Evolutionary conservation across 2,797 vertebrate genomes (phyloP).

Genomic region (Parambassis ranga): DNA sequence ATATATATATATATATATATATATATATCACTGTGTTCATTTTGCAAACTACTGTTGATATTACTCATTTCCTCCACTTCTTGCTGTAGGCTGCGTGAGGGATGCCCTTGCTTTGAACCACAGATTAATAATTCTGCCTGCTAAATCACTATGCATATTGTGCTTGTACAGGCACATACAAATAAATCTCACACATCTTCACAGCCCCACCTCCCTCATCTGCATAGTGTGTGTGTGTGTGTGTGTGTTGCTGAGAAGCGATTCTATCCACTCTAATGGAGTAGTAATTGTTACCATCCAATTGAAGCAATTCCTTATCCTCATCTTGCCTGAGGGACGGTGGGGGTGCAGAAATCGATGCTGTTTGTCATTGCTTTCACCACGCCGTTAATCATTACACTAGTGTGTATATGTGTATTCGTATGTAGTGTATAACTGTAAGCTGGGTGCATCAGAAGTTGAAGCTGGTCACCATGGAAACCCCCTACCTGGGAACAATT

Average conservation of each 20-base stretch:
- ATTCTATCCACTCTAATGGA: constrained; percentile 33
- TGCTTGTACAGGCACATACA: background rate
- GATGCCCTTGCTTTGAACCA: constrained; percentile 5
- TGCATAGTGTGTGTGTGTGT: background rate
- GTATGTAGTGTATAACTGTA: background rate
- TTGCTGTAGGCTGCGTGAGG: background rate
- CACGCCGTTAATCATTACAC: background rate
- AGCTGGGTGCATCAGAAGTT: constrained; percentile 28
- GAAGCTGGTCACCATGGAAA: constrained; percentile 51
- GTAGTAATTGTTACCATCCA: constrained; percentile 25
- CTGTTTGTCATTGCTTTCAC: constrained; percentile 22
- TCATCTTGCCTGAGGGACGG: constrained; percentile 13
- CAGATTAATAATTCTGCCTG: constrained; percentile 31
- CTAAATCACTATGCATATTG: constrained; percentile 20
- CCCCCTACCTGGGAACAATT: constrained; percentile 26
- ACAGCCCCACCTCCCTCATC: background rate
- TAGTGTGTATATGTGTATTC: constrained; percentile 6
- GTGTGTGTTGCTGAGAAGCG: constrained; percentile 1
- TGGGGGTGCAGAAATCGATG: constrained; percentile 29
- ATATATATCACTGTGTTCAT: background rate
- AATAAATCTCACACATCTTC: background rate
- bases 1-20: no score
- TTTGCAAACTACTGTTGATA: background rate
- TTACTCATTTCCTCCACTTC: background rate
- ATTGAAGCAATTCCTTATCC: constrained; percentile 17